Conservation (phyloP, 1,140 invertebrate species). For the Musca vetustissima region DNA sequence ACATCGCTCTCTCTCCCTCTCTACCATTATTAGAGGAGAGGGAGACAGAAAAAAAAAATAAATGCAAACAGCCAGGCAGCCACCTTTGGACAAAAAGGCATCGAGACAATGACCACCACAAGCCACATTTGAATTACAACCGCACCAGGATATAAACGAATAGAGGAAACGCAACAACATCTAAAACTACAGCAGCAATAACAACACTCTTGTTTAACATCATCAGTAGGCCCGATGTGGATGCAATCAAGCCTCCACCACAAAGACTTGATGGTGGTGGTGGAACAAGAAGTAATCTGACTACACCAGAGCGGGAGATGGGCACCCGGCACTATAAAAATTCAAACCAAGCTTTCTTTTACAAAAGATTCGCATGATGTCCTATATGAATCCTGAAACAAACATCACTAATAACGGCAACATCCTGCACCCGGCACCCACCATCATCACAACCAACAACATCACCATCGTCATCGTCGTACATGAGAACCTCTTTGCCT, state of each 20-base stretch:
- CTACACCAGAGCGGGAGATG: neutral
- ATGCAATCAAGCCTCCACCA: no score
- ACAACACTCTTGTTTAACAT: conserved; percentile 7
- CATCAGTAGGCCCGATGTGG: neutral
- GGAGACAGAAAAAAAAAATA: neutral
- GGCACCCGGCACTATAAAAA: neutral
- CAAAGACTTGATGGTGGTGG: neutral
- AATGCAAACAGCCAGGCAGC: neutral
- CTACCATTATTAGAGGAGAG: no score
- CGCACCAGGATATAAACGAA: conserved; percentile 25
- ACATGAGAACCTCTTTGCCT: no score
- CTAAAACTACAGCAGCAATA: neutral
- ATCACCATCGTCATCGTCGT: no score
- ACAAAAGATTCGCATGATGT: neutral
- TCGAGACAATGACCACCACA: conserved; percentile 20
- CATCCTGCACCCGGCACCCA: no score
- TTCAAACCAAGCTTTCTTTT: neutral
- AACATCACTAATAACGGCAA: no score
- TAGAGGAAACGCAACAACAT: conserved; percentile 25
- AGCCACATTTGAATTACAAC: conserved; percentile 27
- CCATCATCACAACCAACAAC: no score
- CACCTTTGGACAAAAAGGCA: neutral
- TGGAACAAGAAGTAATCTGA: neutral
- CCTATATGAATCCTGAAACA: no score
- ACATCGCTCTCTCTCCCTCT: neutral